Base-by-base conservation (phyloP, 2,113 vertebrate genomes). In the Ophthalmolycus amberensis region DNA sequence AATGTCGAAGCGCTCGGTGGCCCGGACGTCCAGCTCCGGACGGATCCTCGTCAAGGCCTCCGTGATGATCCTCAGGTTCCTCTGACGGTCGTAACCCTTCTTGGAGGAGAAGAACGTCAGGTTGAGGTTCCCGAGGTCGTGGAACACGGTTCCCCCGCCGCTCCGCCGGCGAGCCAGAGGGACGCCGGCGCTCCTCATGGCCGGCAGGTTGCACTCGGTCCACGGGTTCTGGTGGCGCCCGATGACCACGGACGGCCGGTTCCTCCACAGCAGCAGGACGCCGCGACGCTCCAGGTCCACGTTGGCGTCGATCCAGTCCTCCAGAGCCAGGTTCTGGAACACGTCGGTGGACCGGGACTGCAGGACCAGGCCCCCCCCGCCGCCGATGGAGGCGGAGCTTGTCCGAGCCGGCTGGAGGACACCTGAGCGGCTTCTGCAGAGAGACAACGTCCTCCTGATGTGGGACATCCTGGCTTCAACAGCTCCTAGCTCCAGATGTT, bases 201-300 rank as follows among this genome's bases (percentile, higher is more conserved):
- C 83, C 10, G 75, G 85, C 56, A 99, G 93, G 90, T 97, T 92
- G 76, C 97, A 97, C 87, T 99, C 98, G 59, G 95, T 94, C 98
- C 98, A 99, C 0, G 98, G 97, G 90, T 99, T 99, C 90, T 99
- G 98, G 82, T 99, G 98, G 52, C 98, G 95, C 0, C 98, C 98
- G 11, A 99, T 96, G 59, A 99, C 97, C 73, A 99, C 96, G 0
- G 95, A 86, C 0, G 97, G 94, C 10, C 88, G 89, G 92, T 98
- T 99, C 89, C 95, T 95, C 97, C 98, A 99, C 4, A 99, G 86
- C 71, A 98, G 95, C 38, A 99, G 95, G 67, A 98, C 0, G 0
- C 91, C 91, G 44, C 79, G 93, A 34, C 83, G 92, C 70, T 92
- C 74, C 74, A 98, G 91, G 81, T 96, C 95, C 79, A 98, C 83